phyloP scores from a whole-genome alignment of 2,888 invertebrate genomes.

The Halictus ligatus region DNA sequence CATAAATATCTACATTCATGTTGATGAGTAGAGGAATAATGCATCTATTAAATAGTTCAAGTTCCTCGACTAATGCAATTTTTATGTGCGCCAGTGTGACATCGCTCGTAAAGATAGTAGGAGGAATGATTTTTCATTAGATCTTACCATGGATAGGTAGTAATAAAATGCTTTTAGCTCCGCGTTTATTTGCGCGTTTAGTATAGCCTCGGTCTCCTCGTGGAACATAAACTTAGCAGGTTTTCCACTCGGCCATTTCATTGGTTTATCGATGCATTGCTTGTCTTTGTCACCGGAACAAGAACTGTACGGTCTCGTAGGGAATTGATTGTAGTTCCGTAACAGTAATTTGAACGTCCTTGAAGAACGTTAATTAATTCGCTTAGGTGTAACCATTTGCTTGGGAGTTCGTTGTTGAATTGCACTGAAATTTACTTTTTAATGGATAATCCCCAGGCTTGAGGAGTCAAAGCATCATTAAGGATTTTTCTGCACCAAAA shows the following conservation, averaged over 20 bases:
- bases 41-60: neutral
- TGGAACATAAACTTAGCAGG: slow-evolving; percentile 78
- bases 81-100: neutral
- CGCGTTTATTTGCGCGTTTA: slow-evolving; percentile 86
- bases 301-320: neutral
- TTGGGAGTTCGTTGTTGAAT: neutral
- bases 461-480: neutral
- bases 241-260: slow-evolving; percentile 74
- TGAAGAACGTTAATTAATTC: slow-evolving; percentile 38
- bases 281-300: neutral
- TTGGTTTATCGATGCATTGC: slow-evolving; percentile 60
- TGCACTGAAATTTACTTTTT: slow-evolving; percentile 40
- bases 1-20: neutral
- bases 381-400: neutral
- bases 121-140: neutral
- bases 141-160: slow-evolving; percentile 87
- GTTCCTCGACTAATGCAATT: neutral
- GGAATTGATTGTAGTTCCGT: neutral
- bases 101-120: neutral
- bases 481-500: slow-evolving; percentile 14
- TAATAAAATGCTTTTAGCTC: slow-evolving; percentile 87
- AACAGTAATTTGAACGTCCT: slow-evolving; percentile 25
- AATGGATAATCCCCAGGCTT: slow-evolving; percentile 13
- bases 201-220: slow-evolving; percentile 84
- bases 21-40: neutral